Evolutionary conservation across 2,113 vertebrate genomes (phyloP).

Genomic region (Brienomyrus brachyistius): DNA sequence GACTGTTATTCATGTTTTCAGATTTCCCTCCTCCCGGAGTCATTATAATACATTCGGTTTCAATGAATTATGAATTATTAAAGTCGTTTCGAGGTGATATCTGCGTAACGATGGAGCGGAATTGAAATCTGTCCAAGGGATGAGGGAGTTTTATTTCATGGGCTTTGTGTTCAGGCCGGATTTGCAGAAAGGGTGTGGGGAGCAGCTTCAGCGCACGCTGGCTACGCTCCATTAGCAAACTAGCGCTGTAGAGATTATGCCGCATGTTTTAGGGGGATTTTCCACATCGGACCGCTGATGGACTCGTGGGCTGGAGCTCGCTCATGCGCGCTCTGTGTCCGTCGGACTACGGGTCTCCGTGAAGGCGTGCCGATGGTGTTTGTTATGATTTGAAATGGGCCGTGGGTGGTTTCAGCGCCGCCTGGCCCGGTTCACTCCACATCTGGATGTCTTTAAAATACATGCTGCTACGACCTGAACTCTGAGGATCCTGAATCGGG

Average conservation of each 20-base stretch:
- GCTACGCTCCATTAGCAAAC: background rate
- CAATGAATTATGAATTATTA: constrained; percentile 1
- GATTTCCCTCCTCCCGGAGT: background rate
- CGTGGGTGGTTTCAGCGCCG: background rate
- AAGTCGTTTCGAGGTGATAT: background rate
- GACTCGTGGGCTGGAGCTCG: background rate
- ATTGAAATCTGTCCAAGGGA: background rate
- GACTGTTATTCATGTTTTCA: background rate
- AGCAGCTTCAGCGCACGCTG: background rate
- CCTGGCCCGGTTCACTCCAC: background rate
- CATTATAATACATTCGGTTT: background rate
- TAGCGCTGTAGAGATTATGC: background rate
- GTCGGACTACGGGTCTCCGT: background rate
- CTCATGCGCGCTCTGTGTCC: background rate
- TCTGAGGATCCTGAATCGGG: background rate
- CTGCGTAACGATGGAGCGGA: background rate
- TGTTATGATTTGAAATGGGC: constrained; percentile 4
- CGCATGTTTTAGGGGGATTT: background rate
- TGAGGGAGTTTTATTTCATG: background rate
- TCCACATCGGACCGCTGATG: background rate
- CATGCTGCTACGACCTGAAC: background rate
- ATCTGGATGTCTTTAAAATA: constrained; percentile 1
- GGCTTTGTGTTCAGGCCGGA: background rate
- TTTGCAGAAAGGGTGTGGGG: background rate
- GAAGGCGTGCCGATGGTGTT: background rate